phyloP scores from a whole-genome alignment of 2,113 vertebrate genomes.

The Ophthalmolycus amberensis region DNA sequence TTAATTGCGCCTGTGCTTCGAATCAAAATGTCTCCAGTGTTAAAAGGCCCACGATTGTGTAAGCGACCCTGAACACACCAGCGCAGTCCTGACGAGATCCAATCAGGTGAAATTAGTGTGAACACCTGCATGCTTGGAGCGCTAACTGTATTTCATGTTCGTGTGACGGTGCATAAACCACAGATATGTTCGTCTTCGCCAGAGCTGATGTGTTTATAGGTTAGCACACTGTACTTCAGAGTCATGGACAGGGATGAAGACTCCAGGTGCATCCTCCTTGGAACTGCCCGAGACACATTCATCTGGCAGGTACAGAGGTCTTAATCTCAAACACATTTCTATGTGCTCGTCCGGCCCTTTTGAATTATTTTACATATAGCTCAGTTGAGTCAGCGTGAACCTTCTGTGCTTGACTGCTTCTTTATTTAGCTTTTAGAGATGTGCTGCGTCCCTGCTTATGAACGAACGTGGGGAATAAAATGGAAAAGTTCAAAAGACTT shows the following conservation, averaged over 20 bases:
- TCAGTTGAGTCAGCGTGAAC: not conserved
- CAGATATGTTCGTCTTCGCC: not conserved
- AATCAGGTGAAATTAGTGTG: not conserved
- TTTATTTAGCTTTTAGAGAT: not conserved
- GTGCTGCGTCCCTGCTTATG: not conserved
- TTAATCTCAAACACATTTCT: not conserved
- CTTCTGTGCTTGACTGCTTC: not conserved
- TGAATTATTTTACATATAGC: slow-evolving; percentile 18
- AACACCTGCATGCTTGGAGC: not conserved
- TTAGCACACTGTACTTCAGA: not conserved
- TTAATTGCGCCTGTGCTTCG: not conserved
- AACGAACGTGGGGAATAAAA: not conserved
- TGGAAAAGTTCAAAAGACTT: not conserved
- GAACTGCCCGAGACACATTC: not conserved
- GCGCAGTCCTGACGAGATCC: not conserved
- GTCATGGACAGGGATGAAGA: not conserved
- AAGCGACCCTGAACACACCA: not conserved
- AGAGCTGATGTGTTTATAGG: slow-evolving; percentile 1
- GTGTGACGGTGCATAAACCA: not conserved
- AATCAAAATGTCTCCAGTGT: not conserved
- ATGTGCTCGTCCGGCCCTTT: not conserved
- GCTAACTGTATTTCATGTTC: not conserved
- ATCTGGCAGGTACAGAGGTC: not conserved
- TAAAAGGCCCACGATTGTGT: not conserved
- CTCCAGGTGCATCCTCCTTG: not conserved